These are phyloP conservation scores for Theonella swinhoei DNA, from an alignment of 37 sponge, comb jelly and placozoan genomes.

Conservation along the genomic window DNA sequence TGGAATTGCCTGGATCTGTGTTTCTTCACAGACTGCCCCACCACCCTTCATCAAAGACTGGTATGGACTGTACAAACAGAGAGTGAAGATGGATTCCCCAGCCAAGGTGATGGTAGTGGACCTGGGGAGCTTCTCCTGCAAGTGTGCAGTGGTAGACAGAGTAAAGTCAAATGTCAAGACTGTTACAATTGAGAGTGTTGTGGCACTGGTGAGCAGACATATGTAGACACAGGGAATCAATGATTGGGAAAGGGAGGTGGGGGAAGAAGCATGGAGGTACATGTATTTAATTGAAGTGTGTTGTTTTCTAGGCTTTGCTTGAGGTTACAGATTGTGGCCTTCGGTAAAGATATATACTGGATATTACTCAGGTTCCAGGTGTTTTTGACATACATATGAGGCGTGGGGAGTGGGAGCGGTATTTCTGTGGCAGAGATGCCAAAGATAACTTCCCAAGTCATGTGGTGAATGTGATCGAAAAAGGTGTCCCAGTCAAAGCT, in stretches of 20 bases:
- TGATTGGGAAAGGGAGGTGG: no score
- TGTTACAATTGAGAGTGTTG: conserved; percentile 11
- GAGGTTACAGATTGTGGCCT: no score
- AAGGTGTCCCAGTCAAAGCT: background rate
- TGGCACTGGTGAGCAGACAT: conserved; percentile 33
- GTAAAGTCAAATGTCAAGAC: background rate
- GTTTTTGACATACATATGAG: conserved; percentile 43
- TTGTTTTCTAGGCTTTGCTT: no score
- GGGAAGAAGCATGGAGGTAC: no score
- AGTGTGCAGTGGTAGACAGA: conserved; percentile 25
- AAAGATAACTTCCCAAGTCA: conserved; percentile 5
- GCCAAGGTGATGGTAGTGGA: conserved; percentile 12
- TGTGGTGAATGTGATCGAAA: conserved; percentile 11
- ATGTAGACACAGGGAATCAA: no score
- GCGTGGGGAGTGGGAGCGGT: conserved; percentile 13
- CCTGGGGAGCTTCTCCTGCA: conserved; percentile 38
- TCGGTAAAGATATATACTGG: no score
- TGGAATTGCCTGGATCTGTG: no score
- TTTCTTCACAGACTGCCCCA: conserved; percentile 6
- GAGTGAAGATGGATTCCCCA: background rate
- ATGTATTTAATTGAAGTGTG: no score
- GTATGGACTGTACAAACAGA: conserved; percentile 42
- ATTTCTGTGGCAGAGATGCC: conserved; percentile 46
- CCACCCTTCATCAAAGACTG: conserved; percentile 33
- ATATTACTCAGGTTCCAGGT: conserved; percentile 39